phyloP scores from a whole-genome alignment of 2,888 invertebrate genomes.

The Cabera pusaria region DNA sequence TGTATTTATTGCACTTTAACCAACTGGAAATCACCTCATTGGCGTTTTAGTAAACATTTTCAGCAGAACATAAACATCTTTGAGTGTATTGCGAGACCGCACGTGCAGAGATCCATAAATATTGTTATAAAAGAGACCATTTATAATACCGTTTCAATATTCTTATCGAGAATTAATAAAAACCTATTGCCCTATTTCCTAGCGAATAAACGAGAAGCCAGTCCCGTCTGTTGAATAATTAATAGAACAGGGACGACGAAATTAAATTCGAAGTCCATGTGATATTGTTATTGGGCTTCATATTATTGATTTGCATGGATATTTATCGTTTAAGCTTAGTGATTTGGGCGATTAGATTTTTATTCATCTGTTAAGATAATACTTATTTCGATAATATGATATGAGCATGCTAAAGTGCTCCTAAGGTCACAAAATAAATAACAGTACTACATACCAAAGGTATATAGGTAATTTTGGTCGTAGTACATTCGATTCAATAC shows the following conservation, averaged over 20 bases:
- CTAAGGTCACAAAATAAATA: no score
- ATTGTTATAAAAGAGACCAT: constrained; percentile 37
- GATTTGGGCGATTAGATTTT: no score
- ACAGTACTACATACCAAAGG: no score
- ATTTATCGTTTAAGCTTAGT: not conserved
- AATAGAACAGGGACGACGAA: constrained; percentile 58
- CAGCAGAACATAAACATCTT: constrained; percentile 54
- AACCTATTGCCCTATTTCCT: constrained; percentile 53
- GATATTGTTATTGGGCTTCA: constrained; percentile 20
- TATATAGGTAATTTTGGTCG: no score
- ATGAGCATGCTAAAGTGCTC: no score
- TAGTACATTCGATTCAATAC: no score
- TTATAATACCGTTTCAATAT: constrained; percentile 41
- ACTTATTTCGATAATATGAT: no score
- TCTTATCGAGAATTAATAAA: constrained; percentile 54
- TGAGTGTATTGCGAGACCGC: constrained; percentile 40
- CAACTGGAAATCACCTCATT: constrained; percentile 30
- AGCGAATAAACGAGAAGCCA: constrained; percentile 42
- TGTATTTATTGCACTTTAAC: constrained; percentile 1
- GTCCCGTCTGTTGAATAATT: constrained; percentile 68
- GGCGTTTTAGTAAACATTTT: constrained; percentile 57
- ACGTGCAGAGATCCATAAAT: constrained; percentile 49
- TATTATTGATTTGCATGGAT: constrained; percentile 33
- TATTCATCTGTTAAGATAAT: no score
- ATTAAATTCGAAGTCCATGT: constrained; percentile 47